phyloP scores from a whole-genome alignment of 2,888 invertebrate species.

The Argyra leucocephala region DNA sequence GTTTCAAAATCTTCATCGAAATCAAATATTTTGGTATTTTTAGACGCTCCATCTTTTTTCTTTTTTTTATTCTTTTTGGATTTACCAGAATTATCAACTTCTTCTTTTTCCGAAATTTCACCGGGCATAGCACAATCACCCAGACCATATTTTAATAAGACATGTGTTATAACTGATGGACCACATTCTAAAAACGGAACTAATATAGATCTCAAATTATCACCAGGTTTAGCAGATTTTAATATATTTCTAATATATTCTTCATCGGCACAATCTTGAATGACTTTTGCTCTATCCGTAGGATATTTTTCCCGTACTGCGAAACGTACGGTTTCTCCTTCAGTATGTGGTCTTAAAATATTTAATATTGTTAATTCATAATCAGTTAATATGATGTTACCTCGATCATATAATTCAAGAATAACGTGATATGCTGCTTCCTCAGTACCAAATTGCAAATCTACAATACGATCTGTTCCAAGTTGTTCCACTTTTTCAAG shows the following conservation, averaged over 20 bases:
- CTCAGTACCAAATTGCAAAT: constrained; percentile 87
- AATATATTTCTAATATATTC: constrained; percentile 53
- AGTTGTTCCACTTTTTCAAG: constrained; percentile 77
- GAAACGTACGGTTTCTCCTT: constrained; percentile 83
- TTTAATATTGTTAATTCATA: constrained; percentile 80
- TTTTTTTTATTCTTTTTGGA: constrained; percentile 22
- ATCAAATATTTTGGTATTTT: constrained; percentile 45
- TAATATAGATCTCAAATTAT: constrained; percentile 69
- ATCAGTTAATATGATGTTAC: constrained; percentile 93
- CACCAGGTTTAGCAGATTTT: constrained; percentile 56
- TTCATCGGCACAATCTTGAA: constrained; percentile 46
- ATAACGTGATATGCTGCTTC: constrained; percentile 93
- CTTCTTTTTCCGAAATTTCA: constrained; percentile 14
- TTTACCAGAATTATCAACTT: constrained; percentile 8
- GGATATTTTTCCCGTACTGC: constrained; percentile 91
- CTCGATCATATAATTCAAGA: constrained; percentile 88
- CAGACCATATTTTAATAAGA: constrained; percentile 63
- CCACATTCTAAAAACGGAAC: constrained; percentile 83
- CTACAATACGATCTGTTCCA: constrained; percentile 87
- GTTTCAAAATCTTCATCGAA: constrained; percentile 52
- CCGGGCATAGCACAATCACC: constrained; percentile 47
- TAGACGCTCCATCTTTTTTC: constrained; percentile 24
- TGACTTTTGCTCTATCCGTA: constrained; percentile 60
- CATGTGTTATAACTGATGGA: constrained; percentile 82
- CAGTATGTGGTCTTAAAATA: constrained; percentile 82